These are phyloP conservation scores for Condylostylus longicornis DNA, from an alignment of 1,140 invertebrate species.

Conservation along the genomic window DNA sequence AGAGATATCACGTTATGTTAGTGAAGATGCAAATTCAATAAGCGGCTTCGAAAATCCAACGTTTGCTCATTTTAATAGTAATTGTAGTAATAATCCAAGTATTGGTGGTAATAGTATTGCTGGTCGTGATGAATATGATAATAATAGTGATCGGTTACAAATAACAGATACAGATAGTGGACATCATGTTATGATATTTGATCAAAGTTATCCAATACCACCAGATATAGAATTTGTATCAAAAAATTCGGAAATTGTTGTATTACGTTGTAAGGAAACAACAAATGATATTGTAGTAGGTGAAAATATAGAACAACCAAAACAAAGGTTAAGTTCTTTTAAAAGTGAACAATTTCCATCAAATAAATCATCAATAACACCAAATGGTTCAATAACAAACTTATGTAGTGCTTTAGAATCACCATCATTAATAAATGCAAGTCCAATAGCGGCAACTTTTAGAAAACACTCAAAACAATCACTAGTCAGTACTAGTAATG, in stretches of 20 bases:
- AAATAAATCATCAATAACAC: background rate
- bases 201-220: slow-evolving; percentile 27
- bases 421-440: slow-evolving; percentile 1
- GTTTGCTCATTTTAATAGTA: slow-evolving; percentile 22
- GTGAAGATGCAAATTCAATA: slow-evolving; percentile 29
- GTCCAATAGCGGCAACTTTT: background rate
- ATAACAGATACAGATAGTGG: background rate
- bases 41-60: slow-evolving; percentile 29
- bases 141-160: too few species aligned
- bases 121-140: too few species aligned
- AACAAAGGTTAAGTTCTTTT: slow-evolving; percentile 7
- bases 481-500: slow-evolving; percentile 1
- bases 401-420: background rate
- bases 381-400: background rate
- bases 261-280: slow-evolving; percentile 26
- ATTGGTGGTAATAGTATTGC: too few species aligned
- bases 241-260: slow-evolving; percentile 29
- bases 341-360: background rate
- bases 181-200: slow-evolving; percentile 22
- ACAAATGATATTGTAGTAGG: slow-evolving; percentile 16
- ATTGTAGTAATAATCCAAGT: too few species aligned
- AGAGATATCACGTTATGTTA: slow-evolving; percentile 29
- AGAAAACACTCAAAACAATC: too few species aligned
- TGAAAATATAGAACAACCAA: slow-evolving; percentile 2
- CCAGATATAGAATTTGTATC: slow-evolving; percentile 30